phyloP scores from a whole-genome alignment of 1,140 invertebrate genomes.

The Mylabris phalerata region DNA sequence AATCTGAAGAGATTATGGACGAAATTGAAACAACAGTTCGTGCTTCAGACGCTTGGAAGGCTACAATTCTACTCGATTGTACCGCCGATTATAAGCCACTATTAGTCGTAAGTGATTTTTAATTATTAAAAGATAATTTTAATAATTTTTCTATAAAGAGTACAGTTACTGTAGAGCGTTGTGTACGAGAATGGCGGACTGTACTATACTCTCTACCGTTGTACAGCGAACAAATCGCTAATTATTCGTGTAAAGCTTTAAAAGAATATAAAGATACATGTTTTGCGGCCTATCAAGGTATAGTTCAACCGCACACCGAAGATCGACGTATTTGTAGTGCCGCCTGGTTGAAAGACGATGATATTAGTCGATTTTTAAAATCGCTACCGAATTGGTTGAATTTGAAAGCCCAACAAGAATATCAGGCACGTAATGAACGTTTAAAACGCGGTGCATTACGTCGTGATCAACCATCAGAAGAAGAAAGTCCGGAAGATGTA shows the following conservation, averaged over 20 bases:
- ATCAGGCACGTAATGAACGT: conserved; percentile 37
- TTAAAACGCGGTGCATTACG: conserved; percentile 35
- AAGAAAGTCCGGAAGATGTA: conserved; percentile 70
- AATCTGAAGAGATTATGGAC: conserved; percentile 52
- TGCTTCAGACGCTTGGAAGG: conserved; percentile 66
- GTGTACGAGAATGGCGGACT: conserved; percentile 59
- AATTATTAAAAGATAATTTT: not conserved
- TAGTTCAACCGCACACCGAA: conserved; percentile 73
- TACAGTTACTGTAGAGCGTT: conserved; percentile 64
- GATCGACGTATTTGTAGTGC: conserved; percentile 78
- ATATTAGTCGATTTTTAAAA: conserved; percentile 85
- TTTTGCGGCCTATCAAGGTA: conserved; percentile 64
- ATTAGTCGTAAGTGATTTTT: conserved; percentile 51
- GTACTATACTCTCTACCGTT: conserved; percentile 65
- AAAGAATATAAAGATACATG: conserved; percentile 71
- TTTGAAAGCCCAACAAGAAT: conserved; percentile 52
- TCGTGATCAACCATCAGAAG: conserved; percentile 52
- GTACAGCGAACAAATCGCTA: conserved; percentile 63
- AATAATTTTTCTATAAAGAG: conserved; percentile 45
- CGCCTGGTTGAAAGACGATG: conserved; percentile 89
- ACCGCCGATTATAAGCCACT: conserved; percentile 57
- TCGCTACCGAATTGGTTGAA: conserved; percentile 77
- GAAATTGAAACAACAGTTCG: conserved; percentile 62
- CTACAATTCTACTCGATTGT: conserved; percentile 59
- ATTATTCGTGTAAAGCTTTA: conserved; percentile 61